Evolutionary conservation across 2,888 invertebrate genomes (phyloP).

Genomic region (Stenoptilia bipunctidactyla): DNA sequence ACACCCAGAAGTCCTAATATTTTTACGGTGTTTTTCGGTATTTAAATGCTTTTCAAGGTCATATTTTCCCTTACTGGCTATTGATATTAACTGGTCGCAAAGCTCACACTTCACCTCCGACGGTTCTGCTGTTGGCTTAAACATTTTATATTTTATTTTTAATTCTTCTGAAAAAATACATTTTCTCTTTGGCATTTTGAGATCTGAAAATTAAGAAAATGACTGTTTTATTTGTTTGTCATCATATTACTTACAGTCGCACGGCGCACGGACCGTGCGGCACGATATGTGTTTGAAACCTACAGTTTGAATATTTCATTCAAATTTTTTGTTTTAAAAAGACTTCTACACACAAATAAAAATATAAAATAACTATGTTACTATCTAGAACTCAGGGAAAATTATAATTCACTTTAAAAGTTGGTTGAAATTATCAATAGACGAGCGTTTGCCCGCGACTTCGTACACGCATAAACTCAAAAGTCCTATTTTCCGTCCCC

Average conservation of each 20-base stretch:
- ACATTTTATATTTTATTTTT: neutral
- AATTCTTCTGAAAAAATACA: conserved; percentile 1
- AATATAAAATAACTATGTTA: neutral
- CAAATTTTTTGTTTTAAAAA: conserved; percentile 2
- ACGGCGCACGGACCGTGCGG: too few relatives aligned
- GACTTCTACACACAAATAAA: neutral
- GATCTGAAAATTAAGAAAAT: neutral
- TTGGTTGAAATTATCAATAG: too few relatives aligned
- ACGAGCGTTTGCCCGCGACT: too few relatives aligned
- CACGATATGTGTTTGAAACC: neutral
- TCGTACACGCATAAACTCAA: too few relatives aligned
- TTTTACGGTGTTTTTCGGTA: too few relatives aligned
- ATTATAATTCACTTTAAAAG: too few relatives aligned
- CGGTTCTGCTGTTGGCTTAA: conserved; percentile 1
- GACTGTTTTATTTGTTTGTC: neutral
- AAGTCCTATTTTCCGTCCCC: too few relatives aligned
- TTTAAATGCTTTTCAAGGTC: too few relatives aligned
- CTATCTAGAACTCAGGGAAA: too few relatives aligned
- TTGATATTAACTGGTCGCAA: conserved; percentile 2
- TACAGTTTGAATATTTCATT: too few relatives aligned
- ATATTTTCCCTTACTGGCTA: too few relatives aligned
- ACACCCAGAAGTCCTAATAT: too few relatives aligned
- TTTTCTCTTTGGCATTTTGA: neutral
- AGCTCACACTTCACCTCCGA: conserved; percentile 1
- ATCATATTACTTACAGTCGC: neutral